These are phyloP conservation scores for Sabatieria punctata DNA, from an alignment of 2,888 invertebrate species.

Conservation along the genomic window DNA sequence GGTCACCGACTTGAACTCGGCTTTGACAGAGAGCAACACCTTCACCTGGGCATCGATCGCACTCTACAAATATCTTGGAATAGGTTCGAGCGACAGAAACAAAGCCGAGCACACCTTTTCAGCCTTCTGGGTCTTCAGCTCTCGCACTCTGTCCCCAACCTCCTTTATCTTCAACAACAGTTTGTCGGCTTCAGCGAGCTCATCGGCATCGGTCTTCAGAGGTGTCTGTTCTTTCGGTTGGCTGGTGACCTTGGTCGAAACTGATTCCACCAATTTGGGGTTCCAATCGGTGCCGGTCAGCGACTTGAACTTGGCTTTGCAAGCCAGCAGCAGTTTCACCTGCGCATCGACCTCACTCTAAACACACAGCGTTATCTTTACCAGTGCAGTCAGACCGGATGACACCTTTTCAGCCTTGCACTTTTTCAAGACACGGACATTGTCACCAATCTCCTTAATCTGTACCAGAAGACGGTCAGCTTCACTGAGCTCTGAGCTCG, in stretches of 20 bases:
- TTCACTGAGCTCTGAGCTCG: no score
- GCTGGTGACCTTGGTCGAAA: constrained; percentile 8
- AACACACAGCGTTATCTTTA: no score
- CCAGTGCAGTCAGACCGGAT: no score
- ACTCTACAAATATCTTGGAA: constrained; percentile 17
- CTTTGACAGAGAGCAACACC: constrained; percentile 50
- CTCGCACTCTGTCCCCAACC: constrained; percentile 46
- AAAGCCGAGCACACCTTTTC: constrained; percentile 30
- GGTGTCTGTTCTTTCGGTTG: no score
- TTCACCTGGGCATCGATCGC: constrained; percentile 43
- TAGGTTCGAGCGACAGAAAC: no score
- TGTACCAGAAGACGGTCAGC: no score
- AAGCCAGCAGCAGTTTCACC: constrained; percentile 44
- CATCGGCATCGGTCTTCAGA: no score
- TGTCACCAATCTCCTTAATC: no score
- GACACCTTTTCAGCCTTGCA: no score
- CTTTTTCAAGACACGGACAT: no score
- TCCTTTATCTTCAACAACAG: constrained; percentile 42
- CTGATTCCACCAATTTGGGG: constrained; percentile 22
- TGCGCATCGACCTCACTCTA: constrained; percentile 39
- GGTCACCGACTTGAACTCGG: constrained; percentile 52
- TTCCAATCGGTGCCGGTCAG: constrained; percentile 49
- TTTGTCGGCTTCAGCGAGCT: no score
- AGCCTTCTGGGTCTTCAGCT: constrained; percentile 33
- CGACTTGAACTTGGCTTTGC: constrained; percentile 59